These are phyloP conservation scores for Pseudanteris insignis DNA, from an alignment of 2,888 invertebrate species.

Conservation along the genomic window DNA sequence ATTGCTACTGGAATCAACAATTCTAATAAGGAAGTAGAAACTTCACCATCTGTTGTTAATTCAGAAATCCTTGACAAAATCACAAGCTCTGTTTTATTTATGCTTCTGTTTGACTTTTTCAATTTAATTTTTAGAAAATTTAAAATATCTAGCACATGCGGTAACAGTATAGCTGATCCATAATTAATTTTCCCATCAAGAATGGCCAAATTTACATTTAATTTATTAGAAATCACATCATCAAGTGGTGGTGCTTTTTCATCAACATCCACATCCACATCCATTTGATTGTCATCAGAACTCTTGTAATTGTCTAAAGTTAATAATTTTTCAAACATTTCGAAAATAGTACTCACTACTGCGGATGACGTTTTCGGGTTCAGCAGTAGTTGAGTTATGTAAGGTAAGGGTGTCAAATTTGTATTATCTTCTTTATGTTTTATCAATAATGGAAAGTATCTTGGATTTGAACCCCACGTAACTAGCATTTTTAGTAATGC, in stretches of 20 bases:
- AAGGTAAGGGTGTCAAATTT: slow-evolving; percentile 72
- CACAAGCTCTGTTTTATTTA: slow-evolving; percentile 76
- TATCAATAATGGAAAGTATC: slow-evolving; percentile 78
- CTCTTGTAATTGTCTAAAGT: slow-evolving; percentile 73
- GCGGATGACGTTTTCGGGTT: slow-evolving; percentile 74
- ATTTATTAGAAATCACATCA: slow-evolving; percentile 48
- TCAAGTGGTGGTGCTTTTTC: slow-evolving; percentile 46
- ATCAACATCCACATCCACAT: slow-evolving; percentile 52
- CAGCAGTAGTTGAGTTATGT: slow-evolving; percentile 76
- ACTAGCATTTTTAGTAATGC: slow-evolving; percentile 81
- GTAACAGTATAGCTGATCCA: slow-evolving; percentile 78
- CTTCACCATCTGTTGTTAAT: slow-evolving; percentile 74
- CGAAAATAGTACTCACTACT: slow-evolving; percentile 77
- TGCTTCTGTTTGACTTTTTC: slow-evolving; percentile 69
- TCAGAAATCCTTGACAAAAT: slow-evolving; percentile 82
- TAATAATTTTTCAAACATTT: slow-evolving; percentile 79
- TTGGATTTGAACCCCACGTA: slow-evolving; percentile 82
- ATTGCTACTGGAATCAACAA: slow-evolving; percentile 78
- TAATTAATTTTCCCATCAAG: slow-evolving; percentile 71
- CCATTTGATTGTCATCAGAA: slow-evolving; percentile 64
- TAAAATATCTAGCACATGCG: slow-evolving; percentile 78
- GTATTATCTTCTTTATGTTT: slow-evolving; percentile 69
- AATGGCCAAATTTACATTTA: slow-evolving; percentile 43
- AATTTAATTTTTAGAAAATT: slow-evolving; percentile 75
- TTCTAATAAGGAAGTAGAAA: slow-evolving; percentile 76